A percentile compares a stretch with the other conserved stretches of the same genome.
Conservation (phyloP, 2,888 invertebrate genomes). For the Sicus ferrugineus region DNA sequence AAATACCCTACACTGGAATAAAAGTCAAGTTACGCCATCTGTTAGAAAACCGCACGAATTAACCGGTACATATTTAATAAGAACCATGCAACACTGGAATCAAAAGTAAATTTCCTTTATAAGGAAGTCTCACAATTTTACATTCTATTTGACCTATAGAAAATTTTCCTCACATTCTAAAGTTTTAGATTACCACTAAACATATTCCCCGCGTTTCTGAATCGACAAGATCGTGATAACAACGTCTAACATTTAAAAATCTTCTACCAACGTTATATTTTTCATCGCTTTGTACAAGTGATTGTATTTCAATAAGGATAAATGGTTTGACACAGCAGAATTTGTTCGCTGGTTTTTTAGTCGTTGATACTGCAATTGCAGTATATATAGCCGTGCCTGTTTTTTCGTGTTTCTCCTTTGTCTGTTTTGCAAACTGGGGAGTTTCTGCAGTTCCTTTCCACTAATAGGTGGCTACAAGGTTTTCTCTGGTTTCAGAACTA, state of each 20-base stretch:
- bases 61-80: too few relatives aligned
- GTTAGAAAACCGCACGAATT: too few relatives aligned
- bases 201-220: neutral
- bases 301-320: too few relatives aligned
- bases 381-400: neutral
- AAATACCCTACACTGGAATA: too few relatives aligned
- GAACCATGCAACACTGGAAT: neutral
- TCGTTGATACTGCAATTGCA: too few relatives aligned
- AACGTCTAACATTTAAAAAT: neutral
- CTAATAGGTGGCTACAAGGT: neutral
- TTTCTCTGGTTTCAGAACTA: too few relatives aligned
- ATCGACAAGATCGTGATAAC: neutral
- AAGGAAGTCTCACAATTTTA: too few relatives aligned
- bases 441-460: neutral
- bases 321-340: too few relatives aligned
- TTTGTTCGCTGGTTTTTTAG: neutral
- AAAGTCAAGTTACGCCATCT: too few relatives aligned
- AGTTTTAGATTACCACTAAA: too few relatives aligned
- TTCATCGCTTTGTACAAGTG: neutral
- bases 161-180: too few relatives aligned
- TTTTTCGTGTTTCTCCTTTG: neutral
- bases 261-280: neutral
- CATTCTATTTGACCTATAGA: too few relatives aligned
- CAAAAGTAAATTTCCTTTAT: neutral
- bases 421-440: neutral